Evolutionary conservation across 1,140 invertebrate genomes (phyloP).

Genomic region (Caenorhabditis inopinata): DNA sequence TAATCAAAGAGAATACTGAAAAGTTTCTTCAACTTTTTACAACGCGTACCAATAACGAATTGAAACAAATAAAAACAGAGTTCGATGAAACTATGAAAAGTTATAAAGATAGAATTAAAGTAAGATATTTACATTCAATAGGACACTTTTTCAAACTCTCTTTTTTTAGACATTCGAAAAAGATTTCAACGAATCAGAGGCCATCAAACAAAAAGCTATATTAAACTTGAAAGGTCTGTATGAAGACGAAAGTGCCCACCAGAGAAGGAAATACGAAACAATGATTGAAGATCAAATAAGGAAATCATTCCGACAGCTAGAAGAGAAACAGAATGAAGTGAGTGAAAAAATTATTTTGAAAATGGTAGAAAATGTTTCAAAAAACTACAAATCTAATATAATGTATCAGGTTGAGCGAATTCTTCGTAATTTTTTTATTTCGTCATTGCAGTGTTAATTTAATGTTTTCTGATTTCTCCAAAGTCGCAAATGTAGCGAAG

Average conservation of each 20-base stretch:
- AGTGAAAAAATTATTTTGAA: neutral
- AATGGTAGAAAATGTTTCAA: no score
- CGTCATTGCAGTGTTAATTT: no score
- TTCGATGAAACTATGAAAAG: conserved; percentile 15
- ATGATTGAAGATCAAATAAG: conserved; percentile 30
- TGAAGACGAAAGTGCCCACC: conserved; percentile 15
- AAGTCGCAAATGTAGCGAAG: no score
- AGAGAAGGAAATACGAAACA: conserved; percentile 18
- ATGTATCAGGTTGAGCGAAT: no score
- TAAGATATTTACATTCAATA: neutral
- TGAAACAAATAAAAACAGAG: conserved; percentile 3
- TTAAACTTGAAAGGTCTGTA: conserved; percentile 19
- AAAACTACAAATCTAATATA: no score
- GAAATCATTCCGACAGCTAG: conserved; percentile 17
- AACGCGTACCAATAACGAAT: neutral
- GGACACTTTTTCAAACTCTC: neutral
- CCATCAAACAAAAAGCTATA: conserved; percentile 8
- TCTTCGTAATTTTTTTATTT: no score
- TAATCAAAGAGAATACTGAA: conserved; percentile 1
- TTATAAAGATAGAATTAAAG: neutral
- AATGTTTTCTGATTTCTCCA: no score
- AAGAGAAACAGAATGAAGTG: conserved; percentile 24
- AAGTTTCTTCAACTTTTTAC: conserved; percentile 9
- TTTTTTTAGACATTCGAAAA: neutral
- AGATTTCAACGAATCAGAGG: conserved; percentile 26